Conservation (phyloP, 2,888 invertebrate species). For the Hybos culiciformis region DNA sequence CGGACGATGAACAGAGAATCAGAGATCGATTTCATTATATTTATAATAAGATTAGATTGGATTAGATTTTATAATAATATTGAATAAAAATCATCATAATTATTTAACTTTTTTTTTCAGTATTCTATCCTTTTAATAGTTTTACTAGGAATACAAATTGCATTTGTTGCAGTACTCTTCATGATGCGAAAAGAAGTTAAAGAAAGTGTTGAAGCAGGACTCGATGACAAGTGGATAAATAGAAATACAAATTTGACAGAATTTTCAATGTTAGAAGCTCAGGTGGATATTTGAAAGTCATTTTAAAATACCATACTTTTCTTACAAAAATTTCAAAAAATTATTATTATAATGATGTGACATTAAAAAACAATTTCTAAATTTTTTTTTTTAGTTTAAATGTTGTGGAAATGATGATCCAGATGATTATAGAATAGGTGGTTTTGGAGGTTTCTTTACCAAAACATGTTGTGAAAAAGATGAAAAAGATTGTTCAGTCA, state of each 20-base stretch:
- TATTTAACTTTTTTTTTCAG: background rate
- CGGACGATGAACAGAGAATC: no score
- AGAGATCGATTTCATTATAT: no score
- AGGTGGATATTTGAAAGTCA: no score
- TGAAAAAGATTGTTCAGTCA: conserved; percentile 20
- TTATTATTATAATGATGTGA: no score
- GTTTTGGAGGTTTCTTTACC: conserved; percentile 27
- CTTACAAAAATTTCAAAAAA: no score
- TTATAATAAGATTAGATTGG: no score
- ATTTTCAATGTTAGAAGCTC: background rate
- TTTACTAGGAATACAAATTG: background rate
- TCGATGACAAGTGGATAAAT: no score
- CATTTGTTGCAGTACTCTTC: background rate
- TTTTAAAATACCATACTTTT: no score
- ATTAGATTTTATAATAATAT: no score
- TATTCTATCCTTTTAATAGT: background rate
- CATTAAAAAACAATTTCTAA: background rate
- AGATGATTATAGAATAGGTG: conserved; percentile 23
- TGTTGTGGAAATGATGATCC: conserved; percentile 28
- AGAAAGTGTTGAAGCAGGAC: background rate
- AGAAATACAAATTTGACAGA: background rate
- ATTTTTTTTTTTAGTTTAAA: conserved; percentile 21
- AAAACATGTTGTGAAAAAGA: conserved; percentile 27
- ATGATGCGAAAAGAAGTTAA: background rate
- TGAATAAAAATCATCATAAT: no score